phyloP scores from a whole-genome alignment of 2,113 vertebrate genomes.

The Phycodurus eques region DNA sequence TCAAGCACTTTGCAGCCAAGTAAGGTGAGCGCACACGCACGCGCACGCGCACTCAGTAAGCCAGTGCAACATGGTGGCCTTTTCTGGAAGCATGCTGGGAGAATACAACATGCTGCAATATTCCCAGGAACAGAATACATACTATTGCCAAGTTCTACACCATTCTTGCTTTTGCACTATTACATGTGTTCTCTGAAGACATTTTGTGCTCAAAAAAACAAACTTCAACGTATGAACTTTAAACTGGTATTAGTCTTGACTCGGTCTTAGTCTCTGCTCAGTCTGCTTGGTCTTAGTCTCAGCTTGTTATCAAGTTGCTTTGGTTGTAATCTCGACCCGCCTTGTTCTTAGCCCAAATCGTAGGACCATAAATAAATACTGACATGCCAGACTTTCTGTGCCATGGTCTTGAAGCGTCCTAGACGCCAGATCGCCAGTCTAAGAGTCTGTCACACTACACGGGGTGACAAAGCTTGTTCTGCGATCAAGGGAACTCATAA shows the following conservation, averaged over 20 bases:
- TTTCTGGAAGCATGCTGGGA: not conserved
- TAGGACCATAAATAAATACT: too few relatives aligned
- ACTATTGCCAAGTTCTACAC: not conserved
- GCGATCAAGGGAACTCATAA: too few relatives aligned
- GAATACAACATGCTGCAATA: not conserved
- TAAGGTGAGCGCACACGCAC: not conserved
- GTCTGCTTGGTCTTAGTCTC: not conserved
- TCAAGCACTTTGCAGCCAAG: slow-evolving; percentile 11
- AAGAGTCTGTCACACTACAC: too few relatives aligned
- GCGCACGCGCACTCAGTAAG: not conserved
- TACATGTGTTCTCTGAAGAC: not conserved
- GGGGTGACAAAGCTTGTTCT: too few relatives aligned
- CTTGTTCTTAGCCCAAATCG: too few relatives aligned
- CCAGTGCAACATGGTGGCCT: not conserved
- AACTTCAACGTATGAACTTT: not conserved
- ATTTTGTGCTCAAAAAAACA: not conserved
- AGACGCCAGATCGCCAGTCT: too few relatives aligned
- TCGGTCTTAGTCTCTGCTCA: not conserved
- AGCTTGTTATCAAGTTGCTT: not conserved
- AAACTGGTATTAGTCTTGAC: not conserved
- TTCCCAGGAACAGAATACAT: not conserved
- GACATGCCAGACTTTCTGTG: too few relatives aligned
- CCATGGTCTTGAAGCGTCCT: too few relatives aligned
- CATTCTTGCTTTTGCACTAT: not conserved
- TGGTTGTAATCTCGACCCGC: not conserved